A percentile compares a stretch with the other conserved stretches of the same genome.
phyloP scores from a whole-genome alignment of 1,140 invertebrate species.

The Contarinia nasturtii region DNA sequence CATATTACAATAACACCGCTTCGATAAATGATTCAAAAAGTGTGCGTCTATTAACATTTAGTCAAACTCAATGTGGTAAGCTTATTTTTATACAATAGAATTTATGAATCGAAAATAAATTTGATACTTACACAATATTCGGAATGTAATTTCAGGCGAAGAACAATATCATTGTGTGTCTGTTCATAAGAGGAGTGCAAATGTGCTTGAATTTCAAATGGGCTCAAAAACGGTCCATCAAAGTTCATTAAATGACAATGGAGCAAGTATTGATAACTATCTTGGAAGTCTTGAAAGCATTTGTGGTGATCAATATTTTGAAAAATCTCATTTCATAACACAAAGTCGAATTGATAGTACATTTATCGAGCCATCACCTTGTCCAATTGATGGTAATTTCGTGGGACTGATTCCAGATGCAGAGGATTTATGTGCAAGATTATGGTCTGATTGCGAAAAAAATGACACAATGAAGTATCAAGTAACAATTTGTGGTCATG shows the following conservation, averaged over 20 bases:
- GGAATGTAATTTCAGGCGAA: conserved; percentile 23
- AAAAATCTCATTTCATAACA: conserved; percentile 37
- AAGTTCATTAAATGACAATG: conserved; percentile 3
- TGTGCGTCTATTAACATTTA: conserved; percentile 22
- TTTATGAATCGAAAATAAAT: not conserved
- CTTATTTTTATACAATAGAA: not conserved
- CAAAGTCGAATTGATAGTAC: conserved; percentile 35
- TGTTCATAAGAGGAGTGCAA: conserved; percentile 38
- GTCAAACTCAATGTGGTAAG: conserved; percentile 31
- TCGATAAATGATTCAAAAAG: conserved; percentile 14
- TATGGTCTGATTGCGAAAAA: conserved; percentile 47
- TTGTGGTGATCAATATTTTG: conserved; percentile 28
- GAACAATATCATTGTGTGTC: conserved; percentile 41
- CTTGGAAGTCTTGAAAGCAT: conserved; percentile 8
- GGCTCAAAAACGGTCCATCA: conserved; percentile 16
- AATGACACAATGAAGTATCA: conserved; percentile 54
- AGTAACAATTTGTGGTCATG: conserved; percentile 38
- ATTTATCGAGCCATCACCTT: conserved; percentile 25
- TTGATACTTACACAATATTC: conserved; percentile 21
- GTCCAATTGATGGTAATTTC: conserved; percentile 50
- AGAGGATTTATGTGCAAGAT: conserved; percentile 45
- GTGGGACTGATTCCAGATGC: conserved; percentile 43
- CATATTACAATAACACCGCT: conserved; percentile 19
- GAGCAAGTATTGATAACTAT: no score
- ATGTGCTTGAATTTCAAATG: conserved; percentile 45